Conservation (phyloP, 2,113 vertebrate species). For the Cygnus buccinator region DNA sequence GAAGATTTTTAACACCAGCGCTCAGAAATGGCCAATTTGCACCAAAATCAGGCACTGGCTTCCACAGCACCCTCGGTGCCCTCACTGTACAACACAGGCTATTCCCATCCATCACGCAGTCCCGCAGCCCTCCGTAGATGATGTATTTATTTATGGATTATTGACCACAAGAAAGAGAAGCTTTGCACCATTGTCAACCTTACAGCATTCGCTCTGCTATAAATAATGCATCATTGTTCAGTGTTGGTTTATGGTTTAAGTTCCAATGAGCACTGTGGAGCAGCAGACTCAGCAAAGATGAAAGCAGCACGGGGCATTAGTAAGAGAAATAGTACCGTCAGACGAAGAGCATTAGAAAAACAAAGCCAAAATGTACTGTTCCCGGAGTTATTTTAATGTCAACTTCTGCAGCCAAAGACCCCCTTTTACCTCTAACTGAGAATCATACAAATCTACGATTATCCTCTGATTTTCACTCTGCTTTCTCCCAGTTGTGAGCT, state of each 20-base stretch:
- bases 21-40: background rate
- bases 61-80: background rate
- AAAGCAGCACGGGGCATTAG: slow-evolving; percentile 32
- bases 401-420: background rate
- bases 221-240: slow-evolving; percentile 65
- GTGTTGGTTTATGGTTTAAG: slow-evolving; percentile 62
- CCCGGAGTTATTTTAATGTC: background rate
- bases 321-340: slow-evolving; percentile 48
- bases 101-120: slow-evolving; percentile 10
- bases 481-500: slow-evolving; percentile 27
- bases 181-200: slow-evolving; percentile 47
- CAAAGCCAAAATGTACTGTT: background rate
- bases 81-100: background rate
- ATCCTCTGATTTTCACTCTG: slow-evolving; percentile 29
- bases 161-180: slow-evolving; percentile 52
- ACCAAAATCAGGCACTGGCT: background rate
- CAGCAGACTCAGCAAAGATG: slow-evolving; percentile 62
- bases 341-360: slow-evolving; percentile 40
- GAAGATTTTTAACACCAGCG: background rate
- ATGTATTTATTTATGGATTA: slow-evolving; percentile 70
- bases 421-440: slow-evolving; percentile 6
- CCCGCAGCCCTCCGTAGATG: slow-evolving; percentile 39
- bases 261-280: background rate
- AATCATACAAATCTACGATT: background rate
- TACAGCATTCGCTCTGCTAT: slow-evolving; percentile 46